Percentiles rank a stretch among this genome's conserved stretches.
phyloP scores from a whole-genome alignment of 2,797 vertebrate species.

The Ctenosaura bakeri region DNA sequence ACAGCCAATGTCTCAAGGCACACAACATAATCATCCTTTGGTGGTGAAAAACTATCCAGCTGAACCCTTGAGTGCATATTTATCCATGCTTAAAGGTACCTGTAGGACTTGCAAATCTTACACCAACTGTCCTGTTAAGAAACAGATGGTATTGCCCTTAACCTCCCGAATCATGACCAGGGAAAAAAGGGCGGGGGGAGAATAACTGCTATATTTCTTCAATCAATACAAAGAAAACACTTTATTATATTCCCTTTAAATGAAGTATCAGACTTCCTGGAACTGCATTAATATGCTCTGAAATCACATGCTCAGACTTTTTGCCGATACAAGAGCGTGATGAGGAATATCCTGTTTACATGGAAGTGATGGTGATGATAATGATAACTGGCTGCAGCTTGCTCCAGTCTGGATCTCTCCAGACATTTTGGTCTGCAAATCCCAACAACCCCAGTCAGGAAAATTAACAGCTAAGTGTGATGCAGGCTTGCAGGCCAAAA shows the following conservation, averaged over 20 bases:
- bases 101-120: conserved; percentile 88
- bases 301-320: conserved; percentile 60
- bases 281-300: conserved; percentile 68
- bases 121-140: conserved; percentile 85
- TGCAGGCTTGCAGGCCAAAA: neutral
- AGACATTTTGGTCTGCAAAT: neutral
- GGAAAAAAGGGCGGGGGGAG: conserved; percentile 71
- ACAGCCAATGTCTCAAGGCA: conserved; percentile 93
- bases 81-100: conserved; percentile 86
- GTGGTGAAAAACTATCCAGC: conserved; percentile 88
- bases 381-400: neutral
- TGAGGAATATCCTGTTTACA: conserved; percentile 1
- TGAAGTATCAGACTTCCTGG: conserved; percentile 81
- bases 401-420: neutral
- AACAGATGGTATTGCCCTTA: conserved; percentile 84
- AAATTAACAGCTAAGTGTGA: neutral
- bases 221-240: conserved; percentile 83
- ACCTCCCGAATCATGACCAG: conserved; percentile 84
- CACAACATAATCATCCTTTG: conserved; percentile 93
- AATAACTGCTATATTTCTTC: conserved; percentile 84
- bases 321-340: conserved; percentile 62
- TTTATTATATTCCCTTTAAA: conserved; percentile 82
- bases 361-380: neutral
- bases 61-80: conserved; percentile 84
- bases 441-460: neutral